Evolutionary conservation across 2,113 vertebrate species (phyloP), one percentile per base, ranked within the genome.

Genomic region (Pyrgilauda ruficollis): DNA sequence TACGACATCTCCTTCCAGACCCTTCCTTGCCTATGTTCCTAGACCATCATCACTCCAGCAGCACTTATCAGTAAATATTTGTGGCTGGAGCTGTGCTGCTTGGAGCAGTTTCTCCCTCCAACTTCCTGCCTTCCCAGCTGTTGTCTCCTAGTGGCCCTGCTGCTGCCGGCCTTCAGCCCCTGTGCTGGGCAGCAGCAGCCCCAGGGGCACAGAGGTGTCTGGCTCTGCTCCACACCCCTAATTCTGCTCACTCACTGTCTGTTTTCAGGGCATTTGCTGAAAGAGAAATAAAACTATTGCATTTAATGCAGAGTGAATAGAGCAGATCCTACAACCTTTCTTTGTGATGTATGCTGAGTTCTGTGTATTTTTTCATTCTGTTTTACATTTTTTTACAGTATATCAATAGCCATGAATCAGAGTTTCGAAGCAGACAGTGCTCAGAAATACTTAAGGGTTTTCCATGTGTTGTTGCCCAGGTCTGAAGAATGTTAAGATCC

Each of bases 111-210:
- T 82, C 23, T 77, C 59, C 43, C 43, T 80, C n/a, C 1, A 3
- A 1, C 35, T 81, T 39, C 47, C 62, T 87, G 44, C 39, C 7
- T n/a, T 52, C 43, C 43, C 69, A 75, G 55, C 81, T 86, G 77
- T 63, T 33, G 1, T 84, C 56, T 86, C 80, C 56, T 46, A 0
- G 0, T 61, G 11, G 1, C 21, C n/a, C 46, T 0, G 0, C 39
- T 55, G 55, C 61, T 27, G 37, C 46, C 0, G 1, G 37, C 5
- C 7, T 10, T 4, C n/a, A 72, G 84, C n/a, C 53, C 68, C 46
- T 15, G 14, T 41, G 73, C 53, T 2, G 19, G 39, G 59, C 3
- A 1, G 68, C 81, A 55, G 47, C 84, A 59, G 73, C 79, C 73
- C 58, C 8, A 24, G 39, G 33, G 78, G n/a, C 76, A 23, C 24